Base-by-base conservation (phyloP, 1,140 invertebrate genomes). In the Drosophila teissieri region DNA sequence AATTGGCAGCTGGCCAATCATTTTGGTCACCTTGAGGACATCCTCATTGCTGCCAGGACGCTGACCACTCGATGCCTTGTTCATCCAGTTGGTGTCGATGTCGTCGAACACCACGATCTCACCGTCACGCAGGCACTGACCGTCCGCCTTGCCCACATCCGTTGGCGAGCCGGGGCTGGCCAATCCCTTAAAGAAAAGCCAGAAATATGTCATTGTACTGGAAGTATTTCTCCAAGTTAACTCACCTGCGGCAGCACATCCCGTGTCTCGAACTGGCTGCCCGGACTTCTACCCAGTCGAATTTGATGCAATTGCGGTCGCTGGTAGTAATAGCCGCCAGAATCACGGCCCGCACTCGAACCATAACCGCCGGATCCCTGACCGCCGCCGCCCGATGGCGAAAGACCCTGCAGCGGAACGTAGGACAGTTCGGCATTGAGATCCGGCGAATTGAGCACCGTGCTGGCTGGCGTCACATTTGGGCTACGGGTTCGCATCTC, bases 21-120 rank as follows among this genome's bases (percentile, higher is more conserved):
- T 95, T 76, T 96, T 94, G 48, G 95, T 94, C 10, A 96, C 95
- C 93, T 95, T 95, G 48, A 93, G 92, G 51, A 93, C 93, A 73
- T 94, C 94, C 46, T 93, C 93, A 34, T 85, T 88, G 54, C 68
- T 88, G 17, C 57, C 70, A 0, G 63, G 42, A 8, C 63, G 64
- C 8, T 65, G 24, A 7, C 46, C 56, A 8, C 57, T 39, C 10
- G 69, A 45, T 0, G 89, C 67, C 52, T 91, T 91, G 54, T 91
- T 93, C 69, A 94, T 93, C 94, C 94, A 95, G 74, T 93, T 94
- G 54, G 96, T 96, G 49, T 95, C 96, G 72, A 96, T 96, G 83
- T 96, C 96, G 90, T 96, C 96, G 88, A 96, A 96, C 7, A 96
- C 95, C 39, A 96, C 95, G 22, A 96, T 95, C 80, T 95, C 95